Percentiles rank a stretch among this genome's conserved stretches.
Evolutionary conservation across 2,888 invertebrate genomes (phyloP).

Genomic region (Pammene fasciana): DNA sequence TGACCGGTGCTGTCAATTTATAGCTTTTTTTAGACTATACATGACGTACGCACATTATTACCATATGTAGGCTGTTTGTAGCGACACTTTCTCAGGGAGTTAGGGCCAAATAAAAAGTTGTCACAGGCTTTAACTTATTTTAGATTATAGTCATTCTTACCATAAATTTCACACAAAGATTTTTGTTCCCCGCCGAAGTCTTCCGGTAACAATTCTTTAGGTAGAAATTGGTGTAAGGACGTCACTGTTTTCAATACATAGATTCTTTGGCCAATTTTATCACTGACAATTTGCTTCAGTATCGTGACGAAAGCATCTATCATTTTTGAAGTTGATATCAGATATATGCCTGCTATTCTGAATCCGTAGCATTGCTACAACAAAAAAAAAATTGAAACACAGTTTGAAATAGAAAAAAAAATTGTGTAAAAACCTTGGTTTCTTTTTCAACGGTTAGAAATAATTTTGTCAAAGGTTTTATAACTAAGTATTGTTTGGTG

Average conservation of each 20-base stretch:
- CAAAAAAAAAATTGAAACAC: neutral
- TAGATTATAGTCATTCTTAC: slow-evolving; percentile 46
- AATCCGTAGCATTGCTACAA: slow-evolving; percentile 66
- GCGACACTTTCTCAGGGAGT: too few species aligned
- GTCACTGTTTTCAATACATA: slow-evolving; percentile 53
- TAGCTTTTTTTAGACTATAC: too few species aligned
- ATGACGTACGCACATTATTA: too few species aligned
- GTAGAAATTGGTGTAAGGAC: slow-evolving; percentile 50
- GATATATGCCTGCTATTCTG: slow-evolving; percentile 60
- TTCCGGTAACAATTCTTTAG: slow-evolving; percentile 57
- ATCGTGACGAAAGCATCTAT: slow-evolving; percentile 54
- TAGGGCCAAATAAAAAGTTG: too few species aligned
- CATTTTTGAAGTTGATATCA: slow-evolving; percentile 58
- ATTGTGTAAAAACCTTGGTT: too few species aligned
- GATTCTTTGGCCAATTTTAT: slow-evolving; percentile 58
- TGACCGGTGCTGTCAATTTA: too few species aligned
- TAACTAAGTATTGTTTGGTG: too few species aligned
- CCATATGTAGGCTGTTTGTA: too few species aligned
- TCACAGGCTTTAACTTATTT: too few species aligned
- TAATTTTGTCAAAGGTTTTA: too few species aligned
- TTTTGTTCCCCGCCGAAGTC: slow-evolving; percentile 65
- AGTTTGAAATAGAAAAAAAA: too few species aligned
- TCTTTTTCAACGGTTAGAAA: too few species aligned
- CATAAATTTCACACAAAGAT: slow-evolving; percentile 51
- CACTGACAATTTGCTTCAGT: slow-evolving; percentile 58